Conservation (phyloP, 2,888 invertebrate species). For the Geophilus truncorum region DNA sequence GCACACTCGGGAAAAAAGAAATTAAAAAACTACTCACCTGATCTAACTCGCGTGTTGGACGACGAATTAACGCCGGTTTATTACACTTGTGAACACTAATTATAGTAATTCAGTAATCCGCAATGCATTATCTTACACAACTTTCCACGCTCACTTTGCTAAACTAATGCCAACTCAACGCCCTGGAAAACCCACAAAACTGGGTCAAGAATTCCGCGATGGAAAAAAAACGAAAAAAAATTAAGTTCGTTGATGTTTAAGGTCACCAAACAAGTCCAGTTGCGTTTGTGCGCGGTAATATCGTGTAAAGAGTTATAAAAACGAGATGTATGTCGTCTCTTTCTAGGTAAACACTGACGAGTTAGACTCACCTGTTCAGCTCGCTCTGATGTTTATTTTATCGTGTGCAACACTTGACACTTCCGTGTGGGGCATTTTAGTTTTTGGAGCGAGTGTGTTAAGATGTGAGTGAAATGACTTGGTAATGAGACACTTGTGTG, state of each 20-base stretch:
- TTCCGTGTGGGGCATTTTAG: background rate
- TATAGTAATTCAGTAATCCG: background rate
- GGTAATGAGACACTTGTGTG: background rate
- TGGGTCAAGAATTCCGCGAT: background rate
- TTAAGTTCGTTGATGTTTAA: background rate
- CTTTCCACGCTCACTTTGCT: background rate
- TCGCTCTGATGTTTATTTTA: background rate
- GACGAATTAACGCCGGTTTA: background rate
- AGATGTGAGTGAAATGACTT: background rate
- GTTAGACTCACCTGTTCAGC: background rate
- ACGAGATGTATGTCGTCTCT: background rate
- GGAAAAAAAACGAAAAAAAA: background rate
- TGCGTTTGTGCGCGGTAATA: background rate
- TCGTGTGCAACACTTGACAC: background rate
- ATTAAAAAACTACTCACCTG: background rate
- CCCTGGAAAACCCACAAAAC: background rate
- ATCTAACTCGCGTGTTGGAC: background rate
- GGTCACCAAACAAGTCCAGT: background rate
- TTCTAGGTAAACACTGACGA: background rate
- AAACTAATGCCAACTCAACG: background rate
- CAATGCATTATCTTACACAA: background rate
- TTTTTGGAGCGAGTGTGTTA: background rate
- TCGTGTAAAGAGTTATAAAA: background rate
- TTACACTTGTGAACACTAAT: background rate
- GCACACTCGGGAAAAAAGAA: background rate